phyloP scores from a whole-genome alignment of 2,113 vertebrate species.

The Astur gentilis region DNA sequence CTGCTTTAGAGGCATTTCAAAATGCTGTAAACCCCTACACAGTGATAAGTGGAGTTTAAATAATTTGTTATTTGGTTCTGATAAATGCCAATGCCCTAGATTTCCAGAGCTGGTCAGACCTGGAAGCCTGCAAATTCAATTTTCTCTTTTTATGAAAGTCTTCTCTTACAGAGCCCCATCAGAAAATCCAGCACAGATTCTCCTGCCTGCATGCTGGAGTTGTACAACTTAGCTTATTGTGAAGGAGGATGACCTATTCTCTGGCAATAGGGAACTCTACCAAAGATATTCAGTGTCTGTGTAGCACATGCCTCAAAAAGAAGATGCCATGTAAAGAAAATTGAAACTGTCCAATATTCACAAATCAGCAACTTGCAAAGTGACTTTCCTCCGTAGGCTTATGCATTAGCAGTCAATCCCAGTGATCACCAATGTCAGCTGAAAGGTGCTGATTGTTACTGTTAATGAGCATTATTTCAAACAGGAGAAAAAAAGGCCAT shows the following conservation, averaged over 20 bases:
- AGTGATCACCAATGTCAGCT: neutral
- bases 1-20: neutral
- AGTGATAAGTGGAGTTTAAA: neutral
- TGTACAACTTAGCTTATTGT: neutral
- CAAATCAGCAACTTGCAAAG: neutral
- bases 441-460: neutral
- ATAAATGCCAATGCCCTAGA: neutral
- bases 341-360: neutral
- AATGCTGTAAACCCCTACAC: neutral
- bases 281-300: neutral
- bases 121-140: neutral
- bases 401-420: neutral
- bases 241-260: neutral
- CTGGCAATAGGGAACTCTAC: neutral
- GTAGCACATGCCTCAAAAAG: neutral
- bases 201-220: neutral
- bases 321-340: neutral
- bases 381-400: neutral
- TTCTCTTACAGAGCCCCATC: neutral
- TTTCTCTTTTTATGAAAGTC: neutral
- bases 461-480: neutral
- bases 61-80: neutral
- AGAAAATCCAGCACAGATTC: neutral
- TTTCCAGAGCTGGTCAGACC: neutral
- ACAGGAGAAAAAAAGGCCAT: neutral